Evolutionary conservation across 2,797 vertebrate genomes (phyloP).

Genomic region (Gallinago nigripennis): DNA sequence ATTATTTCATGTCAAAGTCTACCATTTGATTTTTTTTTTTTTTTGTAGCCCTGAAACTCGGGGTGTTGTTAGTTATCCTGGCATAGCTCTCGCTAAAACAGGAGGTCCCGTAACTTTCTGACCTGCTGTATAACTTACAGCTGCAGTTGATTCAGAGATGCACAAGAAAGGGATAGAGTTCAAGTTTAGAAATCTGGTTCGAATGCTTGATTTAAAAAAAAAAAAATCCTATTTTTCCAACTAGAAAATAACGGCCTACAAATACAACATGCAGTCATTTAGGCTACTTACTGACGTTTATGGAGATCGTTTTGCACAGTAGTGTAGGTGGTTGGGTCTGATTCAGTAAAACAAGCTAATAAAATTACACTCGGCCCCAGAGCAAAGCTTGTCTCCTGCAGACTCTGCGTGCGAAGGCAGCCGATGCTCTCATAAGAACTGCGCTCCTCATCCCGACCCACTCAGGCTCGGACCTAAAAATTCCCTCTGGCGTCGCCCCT

Average conservation of each 20-base stretch:
- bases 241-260: background rate
- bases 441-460: background rate
- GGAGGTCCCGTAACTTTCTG: background rate
- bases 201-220: background rate
- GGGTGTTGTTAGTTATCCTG: background rate
- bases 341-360: slow-evolving; percentile 1
- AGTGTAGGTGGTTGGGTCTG: background rate
- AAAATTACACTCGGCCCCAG: background rate
- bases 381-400: background rate
- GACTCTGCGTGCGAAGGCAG: background rate
- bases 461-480: background rate
- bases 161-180: background rate
- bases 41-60: background rate
- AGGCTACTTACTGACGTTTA: background rate
- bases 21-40: background rate
- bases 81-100: background rate
- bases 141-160: background rate
- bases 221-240: background rate
- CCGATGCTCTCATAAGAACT: background rate
- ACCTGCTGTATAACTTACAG: background rate
- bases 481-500: background rate
- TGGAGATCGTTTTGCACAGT: background rate
- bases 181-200: background rate
- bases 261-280: background rate
- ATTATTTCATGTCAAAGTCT: background rate